phyloP scores from a whole-genome alignment of 2,797 vertebrate species.

The Sparus aurata region DNA sequence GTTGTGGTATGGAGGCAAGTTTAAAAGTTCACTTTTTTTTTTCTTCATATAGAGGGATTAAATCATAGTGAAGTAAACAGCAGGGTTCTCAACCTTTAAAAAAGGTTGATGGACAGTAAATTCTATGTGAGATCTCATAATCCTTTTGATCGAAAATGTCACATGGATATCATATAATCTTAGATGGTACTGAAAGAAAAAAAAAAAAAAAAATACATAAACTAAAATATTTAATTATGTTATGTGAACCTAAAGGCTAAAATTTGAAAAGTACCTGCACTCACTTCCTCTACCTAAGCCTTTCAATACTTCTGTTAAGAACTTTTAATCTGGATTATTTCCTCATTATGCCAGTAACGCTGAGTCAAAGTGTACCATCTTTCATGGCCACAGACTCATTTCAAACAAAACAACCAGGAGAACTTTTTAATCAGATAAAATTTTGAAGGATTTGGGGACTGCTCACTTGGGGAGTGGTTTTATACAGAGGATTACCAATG shows the following conservation, averaged over 20 bases:
- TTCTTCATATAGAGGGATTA: conserved; percentile 13
- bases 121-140: conserved; percentile 17
- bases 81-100: conserved; percentile 19
- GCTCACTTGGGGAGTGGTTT: conserved; percentile 47
- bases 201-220: too few relatives aligned
- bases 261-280: background rate
- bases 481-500: conserved; percentile 59
- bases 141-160: conserved; percentile 20
- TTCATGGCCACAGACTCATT: background rate
- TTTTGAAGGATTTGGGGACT: conserved; percentile 39
- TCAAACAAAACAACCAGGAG: conserved; percentile 29
- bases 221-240: background rate
- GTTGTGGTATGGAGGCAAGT: background rate
- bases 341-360: conserved; percentile 12
- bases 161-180: background rate
- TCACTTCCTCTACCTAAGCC: background rate
- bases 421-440: conserved; percentile 56
- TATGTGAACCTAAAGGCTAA: background rate
- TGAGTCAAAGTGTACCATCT: conserved; percentile 6
- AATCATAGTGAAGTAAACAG: background rate
- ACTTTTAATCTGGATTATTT: conserved; percentile 33
- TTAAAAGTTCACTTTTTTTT: conserved; percentile 8
- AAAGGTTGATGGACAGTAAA: conserved; percentile 4
- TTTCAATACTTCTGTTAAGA: background rate
- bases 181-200: background rate